Evolutionary conservation across 2,888 invertebrate genomes (phyloP), one percentile per base, ranked within the genome.

Genomic region (Lithophane leautieri): DNA sequence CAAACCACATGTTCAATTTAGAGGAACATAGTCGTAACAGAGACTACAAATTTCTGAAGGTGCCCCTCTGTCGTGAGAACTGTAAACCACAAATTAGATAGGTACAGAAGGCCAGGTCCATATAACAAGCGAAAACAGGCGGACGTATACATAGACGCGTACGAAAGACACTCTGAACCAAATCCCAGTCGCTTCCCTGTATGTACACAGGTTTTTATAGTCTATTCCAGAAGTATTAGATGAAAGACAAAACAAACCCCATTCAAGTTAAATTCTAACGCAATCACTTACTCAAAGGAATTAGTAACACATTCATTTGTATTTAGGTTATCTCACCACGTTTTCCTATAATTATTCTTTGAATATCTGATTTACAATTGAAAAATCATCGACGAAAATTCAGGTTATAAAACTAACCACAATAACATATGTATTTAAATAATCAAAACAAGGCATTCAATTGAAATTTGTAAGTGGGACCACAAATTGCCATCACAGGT

Each of bases 21-120:
- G 79, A 73, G 67, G 61, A 83, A 73, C 83, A 82, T 70, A 52
- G 60, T 56, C 63, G 73, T 83, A 73, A 82, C 79, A 68, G 54
- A 82, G 68, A 56, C 54, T 67, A 72, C 70, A 78, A 85, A 83
- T 85, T 83, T 82, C 83, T 85, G 79, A 83, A 75, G 83, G 83
- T 82, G 75, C 78, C 54, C 70, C 52, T 75, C 63, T 67, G 72
- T 82, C 67, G 70, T 52, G 25, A 71, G 63, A n/a, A 72, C 47
- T 52, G 60, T 58, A 50, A 40, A 56, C 34, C 16, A 34, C 28
- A 34, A 44, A 11, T 0, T 6, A 4, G 9, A 14, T 6, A 3
- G 12, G 16, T 22, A 14, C 40, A 78, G 81, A 78, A 81, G 62
- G 50, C 25, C 9, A 2, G 1, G 0, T 19, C 11, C 0, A 9